Evolutionary conservation across 2,797 vertebrate genomes (phyloP), one percentile per base, ranked within the genome.

Genomic region (Xenopus petersii): DNA sequence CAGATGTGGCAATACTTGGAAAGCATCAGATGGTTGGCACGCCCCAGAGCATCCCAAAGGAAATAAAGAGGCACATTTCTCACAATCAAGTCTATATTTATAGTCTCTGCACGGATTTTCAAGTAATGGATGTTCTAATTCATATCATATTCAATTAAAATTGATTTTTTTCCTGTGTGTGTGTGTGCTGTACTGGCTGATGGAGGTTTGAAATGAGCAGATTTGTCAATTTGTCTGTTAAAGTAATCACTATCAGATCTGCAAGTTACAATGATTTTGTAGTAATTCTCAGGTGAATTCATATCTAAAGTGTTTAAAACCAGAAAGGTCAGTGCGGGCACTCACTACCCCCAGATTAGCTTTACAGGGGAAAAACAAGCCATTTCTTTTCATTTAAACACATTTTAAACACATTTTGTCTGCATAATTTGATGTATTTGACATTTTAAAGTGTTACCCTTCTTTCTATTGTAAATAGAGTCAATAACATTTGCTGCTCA

Each of bases 21-120:
- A 72, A 75, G 12, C 70, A 68, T 61, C 69, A 64, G 24, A 69
- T 68, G 65, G 58, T 58, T 69, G 70, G 64, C 48, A 64, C 13
- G n/a, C 42, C 59, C 64, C 63, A 67, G 36, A 67, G 15, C 36
- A 47, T 77, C 75, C 75, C 60, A 64, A 55, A 73, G 75, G 75
- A 70, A 69, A 73, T 63, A 6, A 77, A 17, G 71, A 54, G 71
- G 65, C 75, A 69, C 0, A 73, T 70, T 66, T 77, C 60, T 80
- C 70, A 74, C 49, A 74, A 62, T 55, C 42, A 70, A 80, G 64
- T 54, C 63, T 71, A 74, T 70, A 73, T 77, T 21, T 71, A 24
- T 15, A 26, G 26, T 70, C 47, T 33, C 46, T 69, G 54, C 82
- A 24, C 36, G 64, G 64, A 81, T 30, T 55, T 58, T 77, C 21